Evolutionary conservation across 2,888 invertebrate genomes (phyloP), one percentile per base, ranked within the genome.

Genomic region (Liodrosophila aerea): DNA sequence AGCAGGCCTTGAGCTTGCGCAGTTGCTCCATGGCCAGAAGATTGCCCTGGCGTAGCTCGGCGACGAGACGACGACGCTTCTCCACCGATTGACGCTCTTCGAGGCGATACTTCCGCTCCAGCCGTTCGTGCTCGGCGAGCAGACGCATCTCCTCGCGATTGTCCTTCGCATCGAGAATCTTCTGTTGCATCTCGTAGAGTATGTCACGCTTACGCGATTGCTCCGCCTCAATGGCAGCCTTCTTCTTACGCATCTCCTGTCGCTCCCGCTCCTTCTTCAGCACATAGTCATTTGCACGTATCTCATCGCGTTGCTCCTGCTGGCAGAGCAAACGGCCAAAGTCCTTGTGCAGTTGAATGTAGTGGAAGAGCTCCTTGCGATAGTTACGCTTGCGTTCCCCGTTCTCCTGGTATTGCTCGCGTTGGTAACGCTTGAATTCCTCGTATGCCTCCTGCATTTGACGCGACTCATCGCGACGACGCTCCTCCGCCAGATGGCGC

Each of bases 101-200:
- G 3, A 66, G 15, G n/a, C 81, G 71, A 37, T 81, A 81, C 2
- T 65, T 71, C n/a, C 84, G 73, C 54, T 81, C 81, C 8, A 85
- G 46, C 0, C 76, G 72, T 30, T 81, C 81, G 36, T 63, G 66
- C 34, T 81, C 81, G 31, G 84, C 68, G 1, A 85, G 44, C 22
- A 58, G 60, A 2, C 84, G 81, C 82, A 81, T 69, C 56, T 83
- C 77, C 5, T 81, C 86, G 1, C 81, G 71, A 44, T 77, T 81
- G 15, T 47, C 64, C 39, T 72, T 73, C 13, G 82, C 66, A 11
- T 84, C 81, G 15, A 85, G 56, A 0, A 76, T 66, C 61, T 85
- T 81, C 8, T 85, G 74, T 18, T 84, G 84, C 0, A 67, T 57
- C 4, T 64, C 61, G 12, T 44, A 69, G 7, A 81, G 64, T 0